Evolutionary conservation across 2,113 vertebrate species (phyloP), one percentile per base, ranked within the genome.

Genomic region (Mugil cephalus): DNA sequence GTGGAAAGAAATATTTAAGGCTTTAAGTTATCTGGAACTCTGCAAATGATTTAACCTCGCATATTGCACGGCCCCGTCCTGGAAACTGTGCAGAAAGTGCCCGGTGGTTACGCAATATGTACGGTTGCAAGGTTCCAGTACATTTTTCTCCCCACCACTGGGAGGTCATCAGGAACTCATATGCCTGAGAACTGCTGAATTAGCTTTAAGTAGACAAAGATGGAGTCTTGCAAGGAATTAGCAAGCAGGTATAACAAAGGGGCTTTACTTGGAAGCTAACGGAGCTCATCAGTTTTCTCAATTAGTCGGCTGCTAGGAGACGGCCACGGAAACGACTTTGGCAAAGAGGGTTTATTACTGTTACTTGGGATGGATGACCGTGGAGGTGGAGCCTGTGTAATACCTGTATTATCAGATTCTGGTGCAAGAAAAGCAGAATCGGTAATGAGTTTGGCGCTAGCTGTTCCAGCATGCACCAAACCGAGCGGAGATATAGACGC

Each of bases 231-330:
- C 36, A 66, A 76, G 48, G 76, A 90, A 84, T 82, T 78, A 61
- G 80, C 40, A 69, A 80, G 79, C 72, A 83, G 77, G 59, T 80
- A 72, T 48, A 82, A 84, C 72, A 82, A 84, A 77, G 65, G 73
- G 64, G 55, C 76, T 86, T n/a, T 78, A 48, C 77, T 77, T 78
- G 59, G 67, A 69, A 75, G 63, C 51, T 69, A 80, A 69, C 63
- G 6, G 75, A 48, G 50, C 63, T 87, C 66, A 82, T 86, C 74
- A 62, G 80, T 80, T 87, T 79, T 81, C 63, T 64, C 46, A 74
- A 53, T 79, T 85, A 86, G 64, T 60, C 65, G 51, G 73, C 68
- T 74, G 67, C 70, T 64, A 36, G 56, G 59, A 79, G 51, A 82
- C 54, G 18, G 54, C 13, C 6, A 42, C 62, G 24, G 30, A 54